phyloP scores from a whole-genome alignment of 2,113 vertebrate genomes.

The Alethe castanea region DNA sequence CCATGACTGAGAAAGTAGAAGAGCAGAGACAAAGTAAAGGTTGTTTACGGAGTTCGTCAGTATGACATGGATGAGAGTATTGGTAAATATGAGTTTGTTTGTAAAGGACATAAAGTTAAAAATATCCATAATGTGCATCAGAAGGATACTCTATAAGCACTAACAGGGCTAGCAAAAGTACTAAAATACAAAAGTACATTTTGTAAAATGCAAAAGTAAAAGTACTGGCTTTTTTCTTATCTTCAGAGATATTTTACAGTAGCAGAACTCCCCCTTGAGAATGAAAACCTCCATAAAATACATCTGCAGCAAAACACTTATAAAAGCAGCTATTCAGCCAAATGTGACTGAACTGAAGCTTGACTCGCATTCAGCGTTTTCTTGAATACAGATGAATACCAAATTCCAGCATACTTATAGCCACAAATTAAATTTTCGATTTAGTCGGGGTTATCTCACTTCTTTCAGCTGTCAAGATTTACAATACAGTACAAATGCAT shows the following conservation, averaged over 20 bases:
- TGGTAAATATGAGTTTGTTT: not conserved
- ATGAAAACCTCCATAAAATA: constrained; percentile 4
- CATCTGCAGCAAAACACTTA: not conserved
- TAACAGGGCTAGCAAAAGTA: not conserved
- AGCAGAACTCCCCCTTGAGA: constrained; percentile 19
- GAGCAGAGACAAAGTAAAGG: not conserved
- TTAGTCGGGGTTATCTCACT: not conserved
- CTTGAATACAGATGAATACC: not conserved
- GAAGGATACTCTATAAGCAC: not conserved
- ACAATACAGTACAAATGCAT: constrained; percentile 1
- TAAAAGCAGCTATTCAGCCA: constrained; percentile 5
- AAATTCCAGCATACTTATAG: constrained; percentile 13
- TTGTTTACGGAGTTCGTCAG: not conserved
- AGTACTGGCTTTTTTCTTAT: not conserved
- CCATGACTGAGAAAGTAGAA: not conserved
- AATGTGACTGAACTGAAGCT: not conserved
- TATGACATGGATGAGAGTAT: not conserved
- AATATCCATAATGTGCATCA: not conserved
- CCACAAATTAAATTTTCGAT: not conserved
- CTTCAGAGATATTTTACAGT: not conserved
- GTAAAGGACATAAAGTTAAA: not conserved
- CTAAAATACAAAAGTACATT: too few species aligned
- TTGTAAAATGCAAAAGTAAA: not conserved
- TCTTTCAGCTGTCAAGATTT: not conserved
- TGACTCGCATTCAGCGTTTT: not conserved